Conservation (phyloP, 1,140 invertebrate genomes). For the Diabrotica virgifera region DNA sequence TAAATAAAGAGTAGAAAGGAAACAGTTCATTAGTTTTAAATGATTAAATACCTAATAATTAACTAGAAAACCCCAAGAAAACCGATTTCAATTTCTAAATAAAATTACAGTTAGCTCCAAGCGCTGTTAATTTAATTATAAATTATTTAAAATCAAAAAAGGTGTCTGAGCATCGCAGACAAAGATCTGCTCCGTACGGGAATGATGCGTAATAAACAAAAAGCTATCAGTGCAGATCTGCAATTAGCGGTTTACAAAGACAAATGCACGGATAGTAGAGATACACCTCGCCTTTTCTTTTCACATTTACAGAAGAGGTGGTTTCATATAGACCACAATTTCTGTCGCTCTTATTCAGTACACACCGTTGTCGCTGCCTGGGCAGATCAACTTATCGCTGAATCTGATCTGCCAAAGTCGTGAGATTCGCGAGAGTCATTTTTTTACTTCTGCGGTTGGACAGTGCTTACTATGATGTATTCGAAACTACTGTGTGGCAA, state of each 20-base stretch:
- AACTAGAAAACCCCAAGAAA: too few species aligned
- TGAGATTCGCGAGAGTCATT: constrained; percentile 9
- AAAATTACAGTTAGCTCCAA: too few species aligned
- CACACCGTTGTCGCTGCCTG: constrained; percentile 1
- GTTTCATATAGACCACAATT: constrained; percentile 17
- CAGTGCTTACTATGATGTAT: constrained; percentile 15
- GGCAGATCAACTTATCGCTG: constrained; percentile 8
- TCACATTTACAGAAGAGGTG: constrained; percentile 11
- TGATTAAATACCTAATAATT: too few species aligned
- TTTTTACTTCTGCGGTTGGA: background rate
- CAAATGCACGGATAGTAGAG: constrained; percentile 10
- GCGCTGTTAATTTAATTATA: background rate
- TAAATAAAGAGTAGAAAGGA: too few species aligned
- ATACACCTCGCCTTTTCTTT: constrained; percentile 8
- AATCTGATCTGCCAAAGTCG: constrained; percentile 11
- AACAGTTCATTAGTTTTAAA: too few species aligned
- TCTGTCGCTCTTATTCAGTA: constrained; percentile 10
- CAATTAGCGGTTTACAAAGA: constrained; percentile 9
- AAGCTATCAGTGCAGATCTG: constrained; percentile 9
- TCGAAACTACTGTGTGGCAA: constrained; percentile 11
- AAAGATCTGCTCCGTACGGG: background rate
- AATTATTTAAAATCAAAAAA: background rate
- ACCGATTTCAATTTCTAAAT: too few species aligned
- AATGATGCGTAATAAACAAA: constrained; percentile 10
- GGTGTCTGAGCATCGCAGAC: background rate